These are phyloP conservation scores for Umimayanthus kanabou DNA, from an alignment of 92 coral and sea anemone genomes.

Conservation along the genomic window DNA sequence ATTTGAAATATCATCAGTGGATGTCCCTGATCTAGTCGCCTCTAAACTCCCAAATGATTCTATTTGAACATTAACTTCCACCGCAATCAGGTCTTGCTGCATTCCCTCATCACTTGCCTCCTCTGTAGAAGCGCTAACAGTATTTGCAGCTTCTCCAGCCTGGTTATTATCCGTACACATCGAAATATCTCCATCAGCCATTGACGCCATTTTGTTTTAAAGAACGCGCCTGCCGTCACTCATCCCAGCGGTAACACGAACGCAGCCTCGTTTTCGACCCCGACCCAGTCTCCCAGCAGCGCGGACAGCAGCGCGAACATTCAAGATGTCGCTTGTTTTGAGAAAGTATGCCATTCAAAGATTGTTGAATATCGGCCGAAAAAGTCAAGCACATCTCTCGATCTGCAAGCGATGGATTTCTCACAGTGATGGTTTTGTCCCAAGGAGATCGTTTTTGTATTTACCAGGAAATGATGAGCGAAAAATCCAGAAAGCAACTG, in stretches of 20 bases:
- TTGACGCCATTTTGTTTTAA: constrained; percentile 31
- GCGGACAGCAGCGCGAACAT: constrained; percentile 30
- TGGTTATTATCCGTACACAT: neutral
- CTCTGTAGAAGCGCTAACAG: neutral
- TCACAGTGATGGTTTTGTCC: constrained; percentile 47
- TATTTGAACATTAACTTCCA: constrained; percentile 1
- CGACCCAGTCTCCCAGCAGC: constrained; percentile 29
- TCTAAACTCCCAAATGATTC: neutral
- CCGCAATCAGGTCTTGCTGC: neutral
- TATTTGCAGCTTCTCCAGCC: neutral
- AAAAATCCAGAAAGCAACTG: constrained; percentile 84
- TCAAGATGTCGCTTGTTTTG: constrained; percentile 22
- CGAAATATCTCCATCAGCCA: neutral
- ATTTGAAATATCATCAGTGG: neutral
- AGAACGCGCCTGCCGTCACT: neutral
- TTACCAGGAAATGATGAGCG: constrained; percentile 96
- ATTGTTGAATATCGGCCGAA: constrained; percentile 4
- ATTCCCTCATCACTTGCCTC: neutral
- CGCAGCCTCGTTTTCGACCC: constrained; percentile 24
- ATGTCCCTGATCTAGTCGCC: no score
- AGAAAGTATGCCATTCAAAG: neutral
- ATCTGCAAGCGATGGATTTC: constrained; percentile 32
- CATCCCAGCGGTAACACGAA: constrained; percentile 15
- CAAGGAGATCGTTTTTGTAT: constrained; percentile 93
- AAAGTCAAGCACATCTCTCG: neutral